Conservation (phyloP, 1,140 invertebrate species). For the Drosophila mayri region DNA sequence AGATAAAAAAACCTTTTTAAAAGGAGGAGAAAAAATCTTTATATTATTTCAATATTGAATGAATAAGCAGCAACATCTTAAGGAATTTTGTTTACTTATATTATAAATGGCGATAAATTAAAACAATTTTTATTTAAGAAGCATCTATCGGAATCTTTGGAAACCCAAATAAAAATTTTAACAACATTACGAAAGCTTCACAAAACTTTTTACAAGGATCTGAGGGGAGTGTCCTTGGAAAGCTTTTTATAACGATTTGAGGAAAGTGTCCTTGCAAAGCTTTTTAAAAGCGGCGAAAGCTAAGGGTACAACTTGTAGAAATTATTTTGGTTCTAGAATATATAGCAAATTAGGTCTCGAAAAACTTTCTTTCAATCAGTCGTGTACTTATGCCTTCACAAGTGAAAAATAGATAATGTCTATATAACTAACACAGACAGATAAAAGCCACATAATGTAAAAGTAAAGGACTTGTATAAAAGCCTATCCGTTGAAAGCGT, state of each 20-base stretch:
- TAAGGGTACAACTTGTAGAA: not conserved
- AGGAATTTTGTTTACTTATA: not conserved
- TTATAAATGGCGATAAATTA: no score
- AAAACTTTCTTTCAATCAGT: not conserved
- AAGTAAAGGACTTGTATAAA: no score
- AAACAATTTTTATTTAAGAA: not conserved
- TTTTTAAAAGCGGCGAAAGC: not conserved
- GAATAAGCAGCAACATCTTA: rapidly evolving
- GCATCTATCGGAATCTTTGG: not conserved
- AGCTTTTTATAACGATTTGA: not conserved
- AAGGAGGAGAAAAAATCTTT: no score
- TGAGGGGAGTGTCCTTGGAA: not conserved
- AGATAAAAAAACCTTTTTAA: not conserved
- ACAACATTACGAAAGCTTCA: not conserved
- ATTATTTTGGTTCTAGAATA: not conserved
- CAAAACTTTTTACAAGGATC: not conserved
- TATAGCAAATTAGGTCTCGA: not conserved
- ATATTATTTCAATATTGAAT: no score
- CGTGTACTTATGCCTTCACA: not conserved
- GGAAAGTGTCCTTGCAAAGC: not conserved
- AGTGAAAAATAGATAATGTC: no score
- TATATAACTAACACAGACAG: not conserved
- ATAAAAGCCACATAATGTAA: not conserved
- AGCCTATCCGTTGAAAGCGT: not conserved
- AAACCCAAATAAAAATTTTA: not conserved